Evolutionary conservation across 2,797 vertebrate genomes (phyloP).

Genomic region (Phrynocephalus vlangalii): DNA sequence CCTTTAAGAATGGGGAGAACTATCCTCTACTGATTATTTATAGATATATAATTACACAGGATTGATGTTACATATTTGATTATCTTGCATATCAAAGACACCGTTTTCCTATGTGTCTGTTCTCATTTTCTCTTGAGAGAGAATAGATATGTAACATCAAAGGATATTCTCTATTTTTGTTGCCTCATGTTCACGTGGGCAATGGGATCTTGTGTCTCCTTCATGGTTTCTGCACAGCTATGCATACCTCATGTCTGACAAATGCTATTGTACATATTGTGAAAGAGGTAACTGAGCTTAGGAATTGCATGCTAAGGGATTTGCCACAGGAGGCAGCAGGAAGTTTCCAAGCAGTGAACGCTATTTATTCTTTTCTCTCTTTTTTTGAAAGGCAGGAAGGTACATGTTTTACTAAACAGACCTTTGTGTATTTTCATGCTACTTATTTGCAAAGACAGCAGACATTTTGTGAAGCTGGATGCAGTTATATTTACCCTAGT

Average conservation of each 20-base stretch:
- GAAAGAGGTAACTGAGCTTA: not conserved
- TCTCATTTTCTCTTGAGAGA: not conserved
- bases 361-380: constrained; percentile 42
- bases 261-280: not conserved
- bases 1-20: not conserved
- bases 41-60: not conserved
- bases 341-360: constrained; percentile 14
- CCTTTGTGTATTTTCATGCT: constrained; percentile 58
- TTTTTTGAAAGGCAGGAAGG: constrained; percentile 49
- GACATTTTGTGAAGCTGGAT: constrained; percentile 54
- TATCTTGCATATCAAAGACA: not conserved
- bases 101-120: not conserved
- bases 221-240: not conserved
- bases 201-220: not conserved
- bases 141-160: not conserved
- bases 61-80: not conserved
- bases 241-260: not conserved
- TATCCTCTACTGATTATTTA: not conserved
- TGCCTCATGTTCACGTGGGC: not conserved
- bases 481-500: constrained; percentile 59
- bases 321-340: not conserved
- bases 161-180: not conserved
- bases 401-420: constrained; percentile 50
- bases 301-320: not conserved
- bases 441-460: constrained; percentile 61